phyloP scores from a whole-genome alignment of 1,140 invertebrate species.

The Neotoxoptera formosana region DNA sequence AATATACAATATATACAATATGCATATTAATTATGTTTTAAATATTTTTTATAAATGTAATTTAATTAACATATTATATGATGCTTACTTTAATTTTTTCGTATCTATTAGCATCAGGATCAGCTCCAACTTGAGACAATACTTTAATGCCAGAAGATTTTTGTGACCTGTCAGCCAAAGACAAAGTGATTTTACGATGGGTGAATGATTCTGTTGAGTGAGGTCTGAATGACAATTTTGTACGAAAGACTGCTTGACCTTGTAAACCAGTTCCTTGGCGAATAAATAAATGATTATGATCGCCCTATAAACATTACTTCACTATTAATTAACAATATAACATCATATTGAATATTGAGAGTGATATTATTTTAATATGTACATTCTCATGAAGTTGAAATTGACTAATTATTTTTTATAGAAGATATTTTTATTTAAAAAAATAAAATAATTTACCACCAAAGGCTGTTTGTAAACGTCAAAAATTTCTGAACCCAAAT shows the following conservation, averaged over 20 bases:
- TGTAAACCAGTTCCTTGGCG: slow-evolving; percentile 97
- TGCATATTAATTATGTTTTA: not conserved
- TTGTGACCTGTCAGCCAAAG: slow-evolving; percentile 94
- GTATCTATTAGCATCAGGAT: slow-evolving; percentile 90
- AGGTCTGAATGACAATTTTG: slow-evolving; percentile 95
- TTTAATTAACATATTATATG: not conserved
- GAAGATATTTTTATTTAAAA: not conserved
- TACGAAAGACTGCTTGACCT: slow-evolving; percentile 95
- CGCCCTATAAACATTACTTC: slow-evolving; percentile 70
- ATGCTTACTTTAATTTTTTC: slow-evolving; percentile 84
- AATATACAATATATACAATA: too few relatives aligned
- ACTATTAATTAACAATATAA: not conserved
- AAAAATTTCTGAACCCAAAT: slow-evolving; percentile 97
- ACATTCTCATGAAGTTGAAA: not conserved
- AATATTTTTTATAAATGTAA: not conserved
- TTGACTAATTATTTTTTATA: not conserved
- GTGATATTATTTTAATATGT: not conserved
- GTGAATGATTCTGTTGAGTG: slow-evolving; percentile 98
- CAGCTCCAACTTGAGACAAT: slow-evolving; percentile 89
- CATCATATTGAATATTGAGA: not conserved
- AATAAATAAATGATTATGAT: slow-evolving; percentile 95
- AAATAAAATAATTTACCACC: slow-evolving; percentile 67
- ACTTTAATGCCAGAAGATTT: slow-evolving; percentile 97
- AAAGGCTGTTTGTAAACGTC: slow-evolving; percentile 95
- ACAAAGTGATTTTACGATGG: slow-evolving; percentile 98